Conservation (phyloP, 2,888 invertebrate species). For the Xanthia icteritia region DNA sequence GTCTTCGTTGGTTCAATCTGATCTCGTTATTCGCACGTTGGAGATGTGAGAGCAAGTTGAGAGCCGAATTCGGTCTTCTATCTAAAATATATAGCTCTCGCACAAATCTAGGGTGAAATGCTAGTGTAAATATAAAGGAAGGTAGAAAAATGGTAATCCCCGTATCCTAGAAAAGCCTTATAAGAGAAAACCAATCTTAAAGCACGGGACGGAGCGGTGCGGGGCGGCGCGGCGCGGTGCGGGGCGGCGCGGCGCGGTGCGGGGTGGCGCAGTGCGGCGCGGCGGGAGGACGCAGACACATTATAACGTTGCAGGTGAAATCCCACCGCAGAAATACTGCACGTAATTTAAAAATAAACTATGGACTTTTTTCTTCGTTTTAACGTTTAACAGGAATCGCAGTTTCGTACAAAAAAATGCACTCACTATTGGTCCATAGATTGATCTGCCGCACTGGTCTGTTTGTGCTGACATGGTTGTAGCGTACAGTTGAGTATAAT, state of each 20-base stretch:
- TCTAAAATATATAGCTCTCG: conserved; percentile 15
- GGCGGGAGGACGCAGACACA: conserved; percentile 14
- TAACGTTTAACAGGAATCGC: neutral
- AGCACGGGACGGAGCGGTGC: neutral
- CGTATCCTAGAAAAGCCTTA: conserved; percentile 47
- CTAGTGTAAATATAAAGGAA: conserved; percentile 46
- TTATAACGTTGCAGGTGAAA: conserved; percentile 32
- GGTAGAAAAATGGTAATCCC: conserved; percentile 54
- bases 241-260: neutral
- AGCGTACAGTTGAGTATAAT: neutral
- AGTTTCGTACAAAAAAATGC: neutral
- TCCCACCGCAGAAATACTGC: conserved; percentile 24
- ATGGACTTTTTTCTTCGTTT: conserved; percentile 3
- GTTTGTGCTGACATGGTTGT: neutral
- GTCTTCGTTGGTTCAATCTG: neutral
- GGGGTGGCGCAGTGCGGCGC: neutral
- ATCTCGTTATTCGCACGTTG: neutral
- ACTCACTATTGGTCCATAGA: neutral
- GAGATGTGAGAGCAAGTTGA: neutral
- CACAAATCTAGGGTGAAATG: conserved; percentile 9
- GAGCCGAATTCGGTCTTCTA: conserved; percentile 16
- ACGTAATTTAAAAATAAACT: conserved; percentile 22
- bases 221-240: neutral
- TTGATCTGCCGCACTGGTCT: no score
- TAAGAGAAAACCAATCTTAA: conserved; percentile 59